Evolutionary conservation across 2,888 invertebrate genomes (phyloP).

Genomic region (Mesoligia furuncula): DNA sequence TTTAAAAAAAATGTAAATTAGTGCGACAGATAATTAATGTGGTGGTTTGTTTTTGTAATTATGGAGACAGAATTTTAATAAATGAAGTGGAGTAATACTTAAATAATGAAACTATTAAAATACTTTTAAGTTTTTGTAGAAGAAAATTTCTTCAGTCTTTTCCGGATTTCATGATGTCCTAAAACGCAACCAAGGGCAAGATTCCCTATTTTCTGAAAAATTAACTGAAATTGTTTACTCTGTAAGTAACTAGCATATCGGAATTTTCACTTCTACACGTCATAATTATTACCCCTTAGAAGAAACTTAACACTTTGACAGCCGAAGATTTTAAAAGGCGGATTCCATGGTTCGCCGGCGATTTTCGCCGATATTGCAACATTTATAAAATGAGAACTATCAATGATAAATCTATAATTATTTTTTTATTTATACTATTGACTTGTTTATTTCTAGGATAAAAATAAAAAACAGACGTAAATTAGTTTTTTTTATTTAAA

Average conservation of each 20-base stretch:
- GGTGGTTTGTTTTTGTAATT: constrained; percentile 68
- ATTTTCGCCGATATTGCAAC: no score
- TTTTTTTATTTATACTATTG: no score
- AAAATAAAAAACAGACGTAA: no score
- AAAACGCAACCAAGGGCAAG: neutral
- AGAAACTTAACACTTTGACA: no score
- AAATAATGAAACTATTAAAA: neutral
- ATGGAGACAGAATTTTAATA: constrained; percentile 24
- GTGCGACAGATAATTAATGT: constrained; percentile 72
- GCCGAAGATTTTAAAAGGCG: no score
- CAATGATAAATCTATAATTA: no score
- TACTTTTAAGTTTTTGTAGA: neutral
- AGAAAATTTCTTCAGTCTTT: neutral
- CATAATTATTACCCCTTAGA: neutral
- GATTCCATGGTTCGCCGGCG: no score
- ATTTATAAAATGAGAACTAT: no score
- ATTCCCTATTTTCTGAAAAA: neutral
- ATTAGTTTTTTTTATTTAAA: no score
- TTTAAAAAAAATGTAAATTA: constrained; percentile 74
- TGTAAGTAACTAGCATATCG: neutral
- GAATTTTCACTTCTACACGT: neutral
- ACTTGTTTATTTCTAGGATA: no score
- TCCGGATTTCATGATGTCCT: neutral
- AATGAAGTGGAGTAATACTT: neutral
- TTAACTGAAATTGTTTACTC: neutral